These are phyloP conservation scores for Ascidia mentula DNA, from an alignment of 23 tunicate genomes.

Conservation along the genomic window DNA sequence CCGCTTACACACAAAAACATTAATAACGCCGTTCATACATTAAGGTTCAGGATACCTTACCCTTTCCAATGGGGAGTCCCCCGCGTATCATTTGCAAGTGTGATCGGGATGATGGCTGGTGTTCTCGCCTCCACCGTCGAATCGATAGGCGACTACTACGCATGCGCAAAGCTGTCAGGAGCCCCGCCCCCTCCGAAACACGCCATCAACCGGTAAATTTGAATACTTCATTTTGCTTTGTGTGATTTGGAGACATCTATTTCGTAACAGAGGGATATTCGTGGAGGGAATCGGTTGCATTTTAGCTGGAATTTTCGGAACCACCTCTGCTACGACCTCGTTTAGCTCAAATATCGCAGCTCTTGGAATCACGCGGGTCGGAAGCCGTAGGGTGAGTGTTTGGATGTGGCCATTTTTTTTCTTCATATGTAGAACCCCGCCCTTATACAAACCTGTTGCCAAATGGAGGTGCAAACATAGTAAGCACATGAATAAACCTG, in stretches of 20 bases:
- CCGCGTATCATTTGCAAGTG: slow-evolving; percentile 46
- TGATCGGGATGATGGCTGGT: slow-evolving; percentile 62
- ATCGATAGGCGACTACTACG: slow-evolving; percentile 84
- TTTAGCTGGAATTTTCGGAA: slow-evolving; percentile 79
- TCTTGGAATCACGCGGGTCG: slow-evolving; percentile 80
- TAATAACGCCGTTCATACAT: too few species aligned
- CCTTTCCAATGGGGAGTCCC: slow-evolving; percentile 86
- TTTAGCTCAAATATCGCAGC: slow-evolving; percentile 86
- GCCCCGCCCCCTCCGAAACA: slow-evolving; percentile 67
- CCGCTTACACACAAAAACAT: too few species aligned
- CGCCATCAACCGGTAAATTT: slow-evolving; percentile 53
- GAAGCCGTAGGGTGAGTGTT: slow-evolving; percentile 82
- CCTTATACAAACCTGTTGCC: too few species aligned
- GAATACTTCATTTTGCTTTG: background rate
- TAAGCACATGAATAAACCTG: too few species aligned
- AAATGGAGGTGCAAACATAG: too few species aligned
- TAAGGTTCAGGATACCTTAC: slow-evolving; percentile 73
- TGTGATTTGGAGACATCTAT: too few species aligned
- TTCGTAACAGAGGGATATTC: slow-evolving; percentile 61
- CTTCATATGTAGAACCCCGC: too few species aligned
- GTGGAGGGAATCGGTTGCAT: slow-evolving; percentile 91
- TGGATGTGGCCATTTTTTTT: too few species aligned
- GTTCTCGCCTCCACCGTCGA: slow-evolving; percentile 61
- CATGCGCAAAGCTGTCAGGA: slow-evolving; percentile 53
- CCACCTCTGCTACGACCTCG: slow-evolving; percentile 81